phyloP scores from a whole-genome alignment of 1,140 invertebrate species.

The Aricia agestis region DNA sequence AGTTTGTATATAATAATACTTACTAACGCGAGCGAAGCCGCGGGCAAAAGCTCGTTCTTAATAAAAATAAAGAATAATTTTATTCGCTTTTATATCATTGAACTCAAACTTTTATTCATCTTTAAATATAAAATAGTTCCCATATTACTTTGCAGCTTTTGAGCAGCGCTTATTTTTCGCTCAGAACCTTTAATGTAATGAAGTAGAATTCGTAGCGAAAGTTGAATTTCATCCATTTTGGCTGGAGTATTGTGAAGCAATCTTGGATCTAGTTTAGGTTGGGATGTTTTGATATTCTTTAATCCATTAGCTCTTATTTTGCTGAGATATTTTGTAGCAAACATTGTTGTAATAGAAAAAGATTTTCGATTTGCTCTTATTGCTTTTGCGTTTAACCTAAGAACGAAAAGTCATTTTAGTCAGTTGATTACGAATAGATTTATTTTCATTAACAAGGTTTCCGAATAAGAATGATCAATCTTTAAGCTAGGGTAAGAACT shows the following conservation, averaged over 20 bases:
- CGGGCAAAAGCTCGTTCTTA: no score
- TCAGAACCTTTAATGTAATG: not conserved
- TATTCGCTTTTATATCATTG: no score
- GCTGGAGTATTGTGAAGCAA: not conserved
- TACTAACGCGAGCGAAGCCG: no score
- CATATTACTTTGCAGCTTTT: not conserved
- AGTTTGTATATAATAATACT: no score
- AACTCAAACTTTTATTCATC: no score
- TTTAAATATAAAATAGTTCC: not conserved
- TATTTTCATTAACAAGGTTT: no score
- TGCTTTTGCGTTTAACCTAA: not conserved
- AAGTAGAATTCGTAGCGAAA: not conserved
- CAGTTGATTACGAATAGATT: no score
- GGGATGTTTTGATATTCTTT: not conserved
- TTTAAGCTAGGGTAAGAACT: no score
- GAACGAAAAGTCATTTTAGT: not conserved
- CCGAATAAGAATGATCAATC: no score
- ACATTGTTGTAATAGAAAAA: not conserved
- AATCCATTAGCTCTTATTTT: constrained; percentile 1
- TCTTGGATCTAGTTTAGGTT: not conserved
- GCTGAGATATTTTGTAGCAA: not conserved
- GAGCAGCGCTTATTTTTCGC: not conserved
- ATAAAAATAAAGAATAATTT: no score
- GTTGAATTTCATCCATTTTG: not conserved
- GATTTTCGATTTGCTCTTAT: not conserved